Base-by-base conservation (phyloP, 2,113 vertebrate species). In the Todiramphus chloris region DNA sequence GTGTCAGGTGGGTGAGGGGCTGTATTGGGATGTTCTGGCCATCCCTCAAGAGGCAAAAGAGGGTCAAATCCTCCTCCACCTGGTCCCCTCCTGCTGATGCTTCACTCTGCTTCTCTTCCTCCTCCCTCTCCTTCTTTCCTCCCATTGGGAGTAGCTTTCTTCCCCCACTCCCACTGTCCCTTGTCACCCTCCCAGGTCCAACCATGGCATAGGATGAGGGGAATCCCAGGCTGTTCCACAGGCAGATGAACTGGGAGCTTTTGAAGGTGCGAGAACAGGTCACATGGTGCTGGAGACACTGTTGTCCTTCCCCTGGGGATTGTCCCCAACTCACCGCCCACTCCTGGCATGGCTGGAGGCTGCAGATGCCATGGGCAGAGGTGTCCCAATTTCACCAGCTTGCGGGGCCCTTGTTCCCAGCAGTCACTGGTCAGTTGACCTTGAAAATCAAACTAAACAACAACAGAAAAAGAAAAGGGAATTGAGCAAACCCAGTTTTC, bases 31-130 rank as follows among this genome's bases (percentile, higher is more conserved):
- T 37, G n/a, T 8, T 27, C 68, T 73, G 53, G n/a, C 12, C 6
- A 19, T 24, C 31, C 43, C 48, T 37, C 30, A 27, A 0, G 23
- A 72, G 39, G 8, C 48, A 17, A 11, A 5, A 89, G n/a, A 44
- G 11, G 2, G n/a, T 77, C 0, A 0, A 14, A 11, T 14, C 41
- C 16, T 41, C 39, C 19, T 56, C 28, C 18, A 13, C 8, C 6
- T 1, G 1, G 4, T 77, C 11, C 20, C 12, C 31, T 82, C 23
- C 51, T 66, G 13, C 63, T 44, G 33, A 25, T 53, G 55, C 25
- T 68, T 75, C 1, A 0, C 11, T 58, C 82, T 41, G 17, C 12
- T 53, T 10, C n/a, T 80, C 6, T 4, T 31, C 9, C 7, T 89
- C 6, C 8, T 51, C 15, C 20, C 2, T 5, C 30, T 69, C 53